phyloP scores from a whole-genome alignment of 2,888 invertebrate species.

The Terebella lapidaria region DNA sequence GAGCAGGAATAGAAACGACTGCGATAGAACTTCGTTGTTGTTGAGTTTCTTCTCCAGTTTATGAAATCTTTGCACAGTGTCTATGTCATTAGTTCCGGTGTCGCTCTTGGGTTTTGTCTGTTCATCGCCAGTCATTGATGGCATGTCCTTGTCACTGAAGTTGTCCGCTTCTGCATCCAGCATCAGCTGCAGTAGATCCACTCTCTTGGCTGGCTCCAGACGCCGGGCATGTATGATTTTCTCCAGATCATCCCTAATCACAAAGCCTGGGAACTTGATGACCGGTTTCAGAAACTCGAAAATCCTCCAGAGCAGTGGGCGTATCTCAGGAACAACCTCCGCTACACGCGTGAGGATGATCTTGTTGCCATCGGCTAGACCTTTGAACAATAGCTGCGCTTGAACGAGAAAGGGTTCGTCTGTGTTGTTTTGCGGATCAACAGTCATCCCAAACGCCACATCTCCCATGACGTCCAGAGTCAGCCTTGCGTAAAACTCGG shows the following conservation, averaged over 20 bases:
- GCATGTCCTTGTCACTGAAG: not conserved
- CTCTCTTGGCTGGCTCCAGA: too few relatives aligned
- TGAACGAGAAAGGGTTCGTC: constrained; percentile 51
- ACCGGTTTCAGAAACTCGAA: too few relatives aligned
- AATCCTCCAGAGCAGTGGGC: too few relatives aligned
- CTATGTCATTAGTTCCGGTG: not conserved
- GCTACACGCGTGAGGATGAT: too few relatives aligned
- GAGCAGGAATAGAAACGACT: constrained; percentile 54
- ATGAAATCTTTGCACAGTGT: too few relatives aligned
- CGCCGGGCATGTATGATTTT: constrained; percentile 49
- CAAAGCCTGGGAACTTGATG: constrained; percentile 56
- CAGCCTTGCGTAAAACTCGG: constrained; percentile 53
- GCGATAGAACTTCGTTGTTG: constrained; percentile 37
- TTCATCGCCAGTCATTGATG: not conserved
- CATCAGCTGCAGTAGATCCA: constrained; percentile 54
- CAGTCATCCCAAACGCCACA: constrained; percentile 55
- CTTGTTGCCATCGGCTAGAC: too few relatives aligned
- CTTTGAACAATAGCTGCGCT: too few relatives aligned
- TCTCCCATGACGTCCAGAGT: constrained; percentile 57
- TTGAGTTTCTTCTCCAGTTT: not conserved
- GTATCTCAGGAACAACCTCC: too few relatives aligned
- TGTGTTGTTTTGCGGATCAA: constrained; percentile 49
- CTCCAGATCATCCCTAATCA: constrained; percentile 52
- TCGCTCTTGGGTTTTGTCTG: not conserved
- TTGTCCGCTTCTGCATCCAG: constrained; percentile 39